phyloP scores from a whole-genome alignment of 2,113 vertebrate genomes.

The Lonchura striata region DNA sequence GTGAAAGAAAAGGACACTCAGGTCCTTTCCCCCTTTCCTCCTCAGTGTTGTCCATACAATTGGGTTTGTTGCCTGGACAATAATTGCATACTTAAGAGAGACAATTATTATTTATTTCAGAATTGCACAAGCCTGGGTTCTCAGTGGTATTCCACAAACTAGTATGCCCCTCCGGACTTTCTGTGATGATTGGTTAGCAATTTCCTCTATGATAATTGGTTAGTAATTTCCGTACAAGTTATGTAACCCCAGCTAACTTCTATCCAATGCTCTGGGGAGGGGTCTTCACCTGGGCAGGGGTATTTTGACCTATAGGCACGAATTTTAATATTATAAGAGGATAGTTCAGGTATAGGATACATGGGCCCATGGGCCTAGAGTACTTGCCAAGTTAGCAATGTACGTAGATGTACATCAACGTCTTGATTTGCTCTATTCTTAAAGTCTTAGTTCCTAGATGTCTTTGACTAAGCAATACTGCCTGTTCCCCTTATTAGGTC shows the following conservation, averaged over 20 bases:
- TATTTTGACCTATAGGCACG: background rate
- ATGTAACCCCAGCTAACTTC: background rate
- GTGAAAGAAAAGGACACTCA: background rate
- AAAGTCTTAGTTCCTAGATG: background rate
- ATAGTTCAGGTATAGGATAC: background rate
- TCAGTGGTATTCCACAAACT: background rate
- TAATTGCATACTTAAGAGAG: background rate
- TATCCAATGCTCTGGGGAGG: background rate
- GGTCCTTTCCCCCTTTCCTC: background rate
- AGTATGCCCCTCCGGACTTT: rapidly evolving
- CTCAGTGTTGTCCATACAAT: background rate
- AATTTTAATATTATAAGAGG: background rate
- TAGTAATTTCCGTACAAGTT: background rate
- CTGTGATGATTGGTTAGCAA: background rate
- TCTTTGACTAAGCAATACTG: background rate
- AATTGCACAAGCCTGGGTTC: background rate
- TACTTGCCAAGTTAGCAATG: background rate
- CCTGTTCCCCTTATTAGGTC: background rate
- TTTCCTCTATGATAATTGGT: background rate
- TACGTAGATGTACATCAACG: background rate
- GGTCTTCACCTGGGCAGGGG: background rate
- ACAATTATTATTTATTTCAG: background rate
- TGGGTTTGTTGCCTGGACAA: rapidly evolving
- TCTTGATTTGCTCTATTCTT: background rate
- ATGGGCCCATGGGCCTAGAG: background rate